phyloP scores from a whole-genome alignment of 2,888 invertebrate genomes.

The Petrolisthes cinctipes region DNA sequence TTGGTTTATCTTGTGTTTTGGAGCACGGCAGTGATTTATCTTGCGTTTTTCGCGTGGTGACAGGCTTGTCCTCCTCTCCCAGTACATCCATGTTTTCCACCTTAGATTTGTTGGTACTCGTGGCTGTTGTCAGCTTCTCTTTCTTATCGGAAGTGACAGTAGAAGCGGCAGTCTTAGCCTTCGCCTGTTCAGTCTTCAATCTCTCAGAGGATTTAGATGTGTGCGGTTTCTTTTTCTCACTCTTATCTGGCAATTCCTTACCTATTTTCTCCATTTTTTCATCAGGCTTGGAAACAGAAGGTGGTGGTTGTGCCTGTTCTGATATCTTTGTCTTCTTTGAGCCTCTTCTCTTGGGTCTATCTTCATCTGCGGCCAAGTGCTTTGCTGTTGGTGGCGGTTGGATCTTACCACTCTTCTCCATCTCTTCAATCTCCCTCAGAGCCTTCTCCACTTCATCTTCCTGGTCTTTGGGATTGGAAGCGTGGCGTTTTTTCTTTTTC shows the following conservation, averaged over 20 bases:
- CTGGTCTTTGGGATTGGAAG: constrained; percentile 47
- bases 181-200: background rate
- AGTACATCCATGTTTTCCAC: background rate
- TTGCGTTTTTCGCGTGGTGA: background rate
- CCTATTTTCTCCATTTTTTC: constrained; percentile 1
- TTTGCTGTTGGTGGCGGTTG: constrained; percentile 42
- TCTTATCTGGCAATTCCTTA: background rate
- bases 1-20: too few species aligned
- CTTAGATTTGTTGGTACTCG: background rate
- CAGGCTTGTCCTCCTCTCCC: background rate
- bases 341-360: constrained; percentile 46
- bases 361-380: constrained; percentile 29
- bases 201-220: background rate
- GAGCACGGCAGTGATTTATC: background rate
- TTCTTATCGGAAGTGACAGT: background rate
- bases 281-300: constrained; percentile 8
- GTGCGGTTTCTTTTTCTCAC: constrained; percentile 19
- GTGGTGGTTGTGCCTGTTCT: background rate
- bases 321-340: constrained; percentile 38
- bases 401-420: constrained; percentile 63
- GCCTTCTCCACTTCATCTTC: constrained; percentile 65
- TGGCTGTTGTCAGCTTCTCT: background rate
- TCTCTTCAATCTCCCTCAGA: constrained; percentile 62
- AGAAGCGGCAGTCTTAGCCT: background rate
- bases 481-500: constrained; percentile 59